A percentile compares a stretch with the other conserved stretches of the same genome.
These are phyloP conservation scores for Pterocles orientalis DNA, from an alignment of 2,113 vertebrate species.

Conservation along the genomic window DNA sequence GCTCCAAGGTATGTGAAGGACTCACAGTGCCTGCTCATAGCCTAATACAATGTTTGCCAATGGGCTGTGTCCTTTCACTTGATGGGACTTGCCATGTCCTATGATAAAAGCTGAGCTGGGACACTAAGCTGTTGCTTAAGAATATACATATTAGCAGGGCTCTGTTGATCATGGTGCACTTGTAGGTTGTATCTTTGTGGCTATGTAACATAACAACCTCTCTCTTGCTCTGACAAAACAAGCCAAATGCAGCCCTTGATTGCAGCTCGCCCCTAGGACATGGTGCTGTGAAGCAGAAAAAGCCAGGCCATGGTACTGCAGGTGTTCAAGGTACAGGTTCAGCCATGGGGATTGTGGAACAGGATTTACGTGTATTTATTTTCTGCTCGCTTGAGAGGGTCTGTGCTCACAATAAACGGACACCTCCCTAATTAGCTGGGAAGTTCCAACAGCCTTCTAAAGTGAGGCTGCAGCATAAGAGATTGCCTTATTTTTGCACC, in stretches of 20 bases:
- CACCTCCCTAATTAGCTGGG: background rate
- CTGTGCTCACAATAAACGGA: background rate
- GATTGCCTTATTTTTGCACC: background rate
- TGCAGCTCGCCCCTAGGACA: background rate
- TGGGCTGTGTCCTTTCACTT: background rate
- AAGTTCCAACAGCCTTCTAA: background rate
- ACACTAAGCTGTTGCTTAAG: background rate
- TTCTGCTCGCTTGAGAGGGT: background rate
- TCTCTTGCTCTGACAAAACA: background rate
- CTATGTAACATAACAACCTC: background rate
- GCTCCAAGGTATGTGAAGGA: background rate
- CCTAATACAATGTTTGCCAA: background rate
- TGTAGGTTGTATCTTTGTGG: background rate
- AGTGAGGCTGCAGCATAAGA: background rate
- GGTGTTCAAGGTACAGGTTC: background rate
- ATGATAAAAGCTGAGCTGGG: background rate
- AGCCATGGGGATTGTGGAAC: rapidly evolving
- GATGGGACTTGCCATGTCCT: background rate
- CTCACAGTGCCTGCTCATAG: background rate
- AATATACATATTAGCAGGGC: background rate
- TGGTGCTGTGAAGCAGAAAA: background rate
- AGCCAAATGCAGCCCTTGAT: background rate
- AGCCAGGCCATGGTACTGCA: background rate
- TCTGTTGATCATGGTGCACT: background rate
- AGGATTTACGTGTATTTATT: background rate